Conservation (phyloP, 2,888 invertebrate species). For the Petrolisthes cinctipes region DNA sequence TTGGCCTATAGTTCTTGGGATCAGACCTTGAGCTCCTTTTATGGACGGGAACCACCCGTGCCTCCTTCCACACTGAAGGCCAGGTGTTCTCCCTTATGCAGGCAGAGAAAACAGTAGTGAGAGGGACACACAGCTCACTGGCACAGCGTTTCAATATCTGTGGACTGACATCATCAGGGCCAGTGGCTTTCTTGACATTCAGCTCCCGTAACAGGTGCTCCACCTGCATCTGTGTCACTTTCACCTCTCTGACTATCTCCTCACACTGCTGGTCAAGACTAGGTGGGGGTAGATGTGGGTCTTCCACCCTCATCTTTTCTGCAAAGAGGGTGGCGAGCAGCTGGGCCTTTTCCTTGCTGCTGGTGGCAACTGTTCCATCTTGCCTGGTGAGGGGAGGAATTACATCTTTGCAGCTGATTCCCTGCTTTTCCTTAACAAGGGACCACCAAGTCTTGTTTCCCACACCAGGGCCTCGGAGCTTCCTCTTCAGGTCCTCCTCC, state of each 20-base stretch:
- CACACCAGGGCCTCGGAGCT: too few relatives aligned
- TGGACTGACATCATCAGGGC: constrained; percentile 8
- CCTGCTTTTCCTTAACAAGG: too few relatives aligned
- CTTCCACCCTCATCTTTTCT: background rate
- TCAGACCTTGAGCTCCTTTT: constrained; percentile 12
- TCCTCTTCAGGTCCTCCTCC: too few relatives aligned
- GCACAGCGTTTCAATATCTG: background rate
- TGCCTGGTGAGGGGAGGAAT: too few relatives aligned
- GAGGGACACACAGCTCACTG: background rate
- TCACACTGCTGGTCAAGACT: background rate
- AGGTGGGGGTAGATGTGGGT: background rate
- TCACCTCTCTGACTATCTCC: background rate
- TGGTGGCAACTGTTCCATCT: too few relatives aligned
- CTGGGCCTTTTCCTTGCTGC: background rate
- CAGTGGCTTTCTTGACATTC: constrained; percentile 16
- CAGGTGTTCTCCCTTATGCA: constrained; percentile 17
- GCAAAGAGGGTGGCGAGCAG: background rate
- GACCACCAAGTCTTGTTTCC: too few relatives aligned
- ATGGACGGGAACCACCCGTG: background rate
- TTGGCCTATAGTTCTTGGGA: background rate
- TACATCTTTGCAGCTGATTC: too few relatives aligned
- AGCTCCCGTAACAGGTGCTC: background rate
- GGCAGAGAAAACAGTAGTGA: background rate
- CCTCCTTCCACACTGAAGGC: background rate
- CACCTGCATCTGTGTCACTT: background rate